These are phyloP conservation scores for Silurus lanzhouensis DNA, from an alignment of 2,797 vertebrate species.

Conservation along the genomic window DNA sequence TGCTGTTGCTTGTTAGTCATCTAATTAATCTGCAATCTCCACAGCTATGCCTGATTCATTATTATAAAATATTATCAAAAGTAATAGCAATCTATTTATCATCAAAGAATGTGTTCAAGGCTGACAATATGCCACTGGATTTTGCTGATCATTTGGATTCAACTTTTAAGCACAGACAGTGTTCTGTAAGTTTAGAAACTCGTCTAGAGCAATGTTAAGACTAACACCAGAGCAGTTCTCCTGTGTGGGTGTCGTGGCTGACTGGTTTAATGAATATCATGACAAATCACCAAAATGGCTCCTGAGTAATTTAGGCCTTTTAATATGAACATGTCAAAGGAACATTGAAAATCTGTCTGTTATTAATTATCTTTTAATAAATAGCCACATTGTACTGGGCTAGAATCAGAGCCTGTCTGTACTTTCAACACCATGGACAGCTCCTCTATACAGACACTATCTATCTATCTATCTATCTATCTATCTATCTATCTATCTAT, in stretches of 20 bases:
- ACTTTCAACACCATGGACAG: constrained; percentile 53
- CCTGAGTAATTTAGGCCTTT: constrained; percentile 23
- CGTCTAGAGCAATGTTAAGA: neutral
- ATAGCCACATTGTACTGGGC: neutral
- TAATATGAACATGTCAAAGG: constrained; percentile 33
- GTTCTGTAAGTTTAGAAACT: neutral
- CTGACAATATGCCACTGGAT: constrained; percentile 9
- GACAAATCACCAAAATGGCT: constrained; percentile 24
- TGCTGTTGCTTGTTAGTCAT: constrained; percentile 13
- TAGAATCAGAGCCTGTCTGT: constrained; percentile 1
- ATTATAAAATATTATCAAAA: constrained; percentile 32
- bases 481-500: constrained; percentile 16
- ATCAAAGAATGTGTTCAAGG: constrained; percentile 32
- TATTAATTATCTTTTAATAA: constrained; percentile 27
- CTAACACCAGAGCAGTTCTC: neutral
- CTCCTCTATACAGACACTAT: neutral
- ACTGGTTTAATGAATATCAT: neutral
- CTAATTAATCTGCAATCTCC: constrained; percentile 24
- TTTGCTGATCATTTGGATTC: neutral
- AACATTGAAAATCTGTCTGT: neutral
- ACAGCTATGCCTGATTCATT: constrained; percentile 27
- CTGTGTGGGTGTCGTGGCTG: constrained; percentile 5
- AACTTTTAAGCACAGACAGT: constrained; percentile 1
- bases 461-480: constrained; percentile 12
- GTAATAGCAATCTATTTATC: constrained; percentile 34